Base-by-base conservation (phyloP, 2,113 vertebrate genomes). In the Cyprinodon tularosa region DNA sequence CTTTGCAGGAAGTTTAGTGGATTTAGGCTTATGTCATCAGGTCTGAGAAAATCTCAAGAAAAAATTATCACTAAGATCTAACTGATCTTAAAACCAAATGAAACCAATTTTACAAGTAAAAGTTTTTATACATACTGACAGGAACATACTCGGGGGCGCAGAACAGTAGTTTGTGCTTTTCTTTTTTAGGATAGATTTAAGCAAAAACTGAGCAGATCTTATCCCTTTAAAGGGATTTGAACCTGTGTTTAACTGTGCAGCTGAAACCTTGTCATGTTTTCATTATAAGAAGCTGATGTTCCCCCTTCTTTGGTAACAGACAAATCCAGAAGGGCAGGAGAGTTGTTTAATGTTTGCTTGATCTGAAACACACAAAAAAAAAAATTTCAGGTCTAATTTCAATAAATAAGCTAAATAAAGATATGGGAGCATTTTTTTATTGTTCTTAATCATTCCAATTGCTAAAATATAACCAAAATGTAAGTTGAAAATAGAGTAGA, bases 61-160 rank as follows among this genome's bases (percentile, higher is more conserved):
- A 40, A 1, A 45, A 44, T 12, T 36, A 62, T 10, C 12, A 3
- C 3, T 13, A 62, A 2, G 37, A 37, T 14, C 10, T 60, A 29
- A 22, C 29, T 29, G 29, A 29, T 29, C 29, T 29, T 29, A 29
- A 29, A 29, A 29, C 29, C 29, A 29, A 29, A 29, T 29, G 29
- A 29, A 29, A 29, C 29, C 29, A 4, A 29, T 15, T 71, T 60
- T 3, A 61, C 68, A 81, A 62, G 9, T 4, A 38, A 20, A 70
- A 1, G 9, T 42, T 12, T 38, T 5, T 12, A 15, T 57, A 82
- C 91, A 12, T 76, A 94, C 92, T 87, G 14, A 60, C 4, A 65
- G 12, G 0, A 65, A 92, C 77, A 44, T 0, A 0, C 22, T 4
- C 12, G 17, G 0, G 76, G 53, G 20, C 0, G 0, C 40, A n/a